phyloP scores from a whole-genome alignment of 2,113 vertebrate species.

The Etia nguti region DNA sequence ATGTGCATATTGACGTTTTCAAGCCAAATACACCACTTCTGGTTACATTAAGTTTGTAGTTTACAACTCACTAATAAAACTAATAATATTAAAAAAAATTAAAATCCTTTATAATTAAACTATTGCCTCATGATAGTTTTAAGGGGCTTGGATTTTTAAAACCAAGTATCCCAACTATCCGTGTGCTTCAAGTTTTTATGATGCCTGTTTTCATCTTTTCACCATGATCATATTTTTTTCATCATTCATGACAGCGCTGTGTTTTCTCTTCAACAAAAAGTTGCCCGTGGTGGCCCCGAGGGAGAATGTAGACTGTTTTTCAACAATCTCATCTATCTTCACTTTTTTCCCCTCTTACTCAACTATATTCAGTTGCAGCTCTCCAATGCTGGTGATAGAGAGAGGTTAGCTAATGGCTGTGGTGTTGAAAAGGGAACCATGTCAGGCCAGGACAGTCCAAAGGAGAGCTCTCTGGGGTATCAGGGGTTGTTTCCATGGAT shows the following conservation, averaged over 20 bases:
- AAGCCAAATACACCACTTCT: not conserved
- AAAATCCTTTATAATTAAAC: not conserved
- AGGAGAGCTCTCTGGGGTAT: conserved; percentile 7
- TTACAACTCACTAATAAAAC: not conserved
- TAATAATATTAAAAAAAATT: not conserved
- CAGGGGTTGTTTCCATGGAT: not conserved
- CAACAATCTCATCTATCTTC: conserved; percentile 31
- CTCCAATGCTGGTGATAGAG: conserved; percentile 7
- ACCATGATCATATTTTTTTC: not conserved
- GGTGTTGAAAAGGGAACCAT: conserved; percentile 34
- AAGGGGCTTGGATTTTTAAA: not conserved
- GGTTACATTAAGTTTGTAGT: not conserved
- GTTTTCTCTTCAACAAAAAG: not conserved
- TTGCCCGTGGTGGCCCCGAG: not conserved
- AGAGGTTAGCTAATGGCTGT: conserved; percentile 41
- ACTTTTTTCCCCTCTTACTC: not conserved
- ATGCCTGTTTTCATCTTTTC: not conserved
- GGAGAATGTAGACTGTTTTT: conserved; percentile 26
- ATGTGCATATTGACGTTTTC: not conserved
- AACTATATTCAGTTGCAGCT: conserved; percentile 8
- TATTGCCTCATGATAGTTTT: not conserved
- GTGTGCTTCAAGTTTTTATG: not conserved
- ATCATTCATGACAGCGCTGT: not conserved
- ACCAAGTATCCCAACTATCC: not conserved
- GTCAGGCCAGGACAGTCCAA: not conserved